These are phyloP conservation scores for Imbricaverruca yamaguchii DNA, from an alignment of 2,888 invertebrate genomes.

Conservation along the genomic window DNA sequence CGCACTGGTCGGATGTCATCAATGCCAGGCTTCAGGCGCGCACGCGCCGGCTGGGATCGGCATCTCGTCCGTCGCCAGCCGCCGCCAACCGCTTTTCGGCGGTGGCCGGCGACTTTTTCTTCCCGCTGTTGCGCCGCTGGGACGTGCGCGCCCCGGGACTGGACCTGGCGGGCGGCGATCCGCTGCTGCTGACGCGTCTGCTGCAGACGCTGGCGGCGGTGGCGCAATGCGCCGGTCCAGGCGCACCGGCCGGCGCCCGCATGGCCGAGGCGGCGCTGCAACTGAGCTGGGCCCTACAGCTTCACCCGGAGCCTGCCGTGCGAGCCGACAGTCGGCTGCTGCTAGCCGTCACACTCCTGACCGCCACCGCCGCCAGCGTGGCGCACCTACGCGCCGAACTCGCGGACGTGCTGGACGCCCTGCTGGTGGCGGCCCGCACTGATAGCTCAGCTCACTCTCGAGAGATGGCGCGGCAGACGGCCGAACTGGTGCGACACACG, in stretches of 20 bases:
- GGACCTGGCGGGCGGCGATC: slow-evolving; percentile 31
- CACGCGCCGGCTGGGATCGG: slow-evolving; percentile 15
- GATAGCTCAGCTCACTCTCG: slow-evolving; percentile 49
- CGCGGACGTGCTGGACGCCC: slow-evolving; percentile 59
- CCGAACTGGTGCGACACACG: slow-evolving; percentile 7
- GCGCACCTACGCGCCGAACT: slow-evolving; percentile 55
- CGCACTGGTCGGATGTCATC: slow-evolving; percentile 12
- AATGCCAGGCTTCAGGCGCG: neutral
- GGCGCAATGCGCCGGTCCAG: slow-evolving; percentile 58
- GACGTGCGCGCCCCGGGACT: slow-evolving; percentile 58
- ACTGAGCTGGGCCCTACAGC: slow-evolving; percentile 57
- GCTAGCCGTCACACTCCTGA: slow-evolving; percentile 55
- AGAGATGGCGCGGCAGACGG: slow-evolving; percentile 38
- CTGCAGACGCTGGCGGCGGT: slow-evolving; percentile 60
- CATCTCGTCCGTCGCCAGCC: neutral
- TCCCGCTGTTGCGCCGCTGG: slow-evolving; percentile 57
- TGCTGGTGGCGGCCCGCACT: slow-evolving; percentile 52
- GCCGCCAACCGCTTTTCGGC: slow-evolving; percentile 58
- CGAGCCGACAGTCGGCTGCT: slow-evolving; percentile 57
- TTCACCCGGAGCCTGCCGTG: slow-evolving; percentile 58
- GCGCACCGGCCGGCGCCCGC: slow-evolving; percentile 47
- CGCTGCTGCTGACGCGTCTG: slow-evolving; percentile 54
- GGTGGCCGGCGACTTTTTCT: slow-evolving; percentile 74
- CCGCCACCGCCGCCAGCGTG: slow-evolving; percentile 52
- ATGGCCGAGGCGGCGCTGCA: slow-evolving; percentile 64